Base-by-base conservation (phyloP, 2,888 invertebrate genomes). In the Himalopsyche japonica region DNA sequence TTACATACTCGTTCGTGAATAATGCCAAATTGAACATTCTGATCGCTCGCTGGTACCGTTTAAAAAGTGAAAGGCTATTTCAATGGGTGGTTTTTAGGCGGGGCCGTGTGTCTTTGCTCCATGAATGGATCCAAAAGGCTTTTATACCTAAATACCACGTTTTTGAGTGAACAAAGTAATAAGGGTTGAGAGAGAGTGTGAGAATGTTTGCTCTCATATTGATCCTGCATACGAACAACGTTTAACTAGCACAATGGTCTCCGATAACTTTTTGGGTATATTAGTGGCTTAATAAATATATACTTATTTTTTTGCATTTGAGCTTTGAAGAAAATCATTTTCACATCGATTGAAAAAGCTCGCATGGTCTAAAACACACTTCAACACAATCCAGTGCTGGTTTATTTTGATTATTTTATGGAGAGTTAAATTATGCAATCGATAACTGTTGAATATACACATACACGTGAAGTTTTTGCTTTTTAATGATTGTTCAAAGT, bases 11-110 rank as follows among this genome's bases (percentile, higher is more conserved):
- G 24, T 57, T 57, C 57, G 24, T 57, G 57, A 57, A 57, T 57
- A 57, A 57, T 57, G 57, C 20, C 57, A 57, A 32, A 30, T 76
- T 76, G 30, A 76, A 76, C 76, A 76, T 76, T 76, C 76, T 76
- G 76, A 34, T 76, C 76, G 76, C 15, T 76, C 34, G 76, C 0
- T 32, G 32, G 76, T 34, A 27, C 30, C 76, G 34, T 70, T 81
- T 64, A 81, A 81, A 80, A 81, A 81, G 81, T 34, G 81, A 81
- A 81, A 81, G 81, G 81, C 81, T 37, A 81, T 81, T 81, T 81
- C 76, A 70, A 70, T 64, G 70, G 81, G 81, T 15, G 76, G 81
- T 81, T 81, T 81, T 37, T 76, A 32, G 64, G 76, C 20, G 43
- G 20, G 43, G 43, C 34, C 20, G 70, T 32, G 76, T 81, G 81